Percentiles rank a stretch among this genome's conserved stretches.
phyloP scores from a whole-genome alignment of 2,888 invertebrate genomes.

The Amblyjoppa proteus region DNA sequence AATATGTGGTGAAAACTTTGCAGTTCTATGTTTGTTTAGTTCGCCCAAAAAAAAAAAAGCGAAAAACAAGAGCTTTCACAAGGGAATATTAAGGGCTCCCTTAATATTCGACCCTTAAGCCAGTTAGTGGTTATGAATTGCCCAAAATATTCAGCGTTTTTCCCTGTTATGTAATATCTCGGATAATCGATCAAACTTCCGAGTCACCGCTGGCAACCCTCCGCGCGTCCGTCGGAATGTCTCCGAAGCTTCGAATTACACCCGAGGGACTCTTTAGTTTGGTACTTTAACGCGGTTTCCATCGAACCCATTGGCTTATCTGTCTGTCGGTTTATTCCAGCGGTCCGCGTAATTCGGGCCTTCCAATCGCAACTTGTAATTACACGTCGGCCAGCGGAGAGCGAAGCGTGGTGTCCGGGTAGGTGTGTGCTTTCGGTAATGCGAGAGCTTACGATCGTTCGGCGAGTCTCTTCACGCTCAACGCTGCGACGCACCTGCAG shows the following conservation, averaged over 20 bases:
- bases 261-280: conserved; percentile 46
- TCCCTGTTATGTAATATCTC: conserved; percentile 15
- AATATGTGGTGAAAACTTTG: too few species aligned
- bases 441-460: conserved; percentile 28
- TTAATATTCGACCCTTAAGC: too few species aligned
- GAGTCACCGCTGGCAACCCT: conserved; percentile 66
- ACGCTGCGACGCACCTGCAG: background rate
- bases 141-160: background rate
- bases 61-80: too few species aligned
- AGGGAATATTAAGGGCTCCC: too few species aligned
- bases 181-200: conserved; percentile 69
- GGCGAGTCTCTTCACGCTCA: background rate
- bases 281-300: conserved; percentile 51
- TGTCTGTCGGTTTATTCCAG: conserved; percentile 24
- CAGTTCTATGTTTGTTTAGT: too few species aligned
- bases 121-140: background rate
- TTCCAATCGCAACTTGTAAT: conserved; percentile 55
- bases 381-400: conserved; percentile 38
- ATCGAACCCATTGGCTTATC: conserved; percentile 14
- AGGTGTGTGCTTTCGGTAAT: conserved; percentile 30
- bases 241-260: conserved; percentile 49
- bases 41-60: too few species aligned
- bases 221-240: conserved; percentile 40
- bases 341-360: conserved; percentile 51
- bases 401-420: background rate